phyloP scores from a whole-genome alignment of 2,888 invertebrate species.

The Bugulina stolonifera region DNA sequence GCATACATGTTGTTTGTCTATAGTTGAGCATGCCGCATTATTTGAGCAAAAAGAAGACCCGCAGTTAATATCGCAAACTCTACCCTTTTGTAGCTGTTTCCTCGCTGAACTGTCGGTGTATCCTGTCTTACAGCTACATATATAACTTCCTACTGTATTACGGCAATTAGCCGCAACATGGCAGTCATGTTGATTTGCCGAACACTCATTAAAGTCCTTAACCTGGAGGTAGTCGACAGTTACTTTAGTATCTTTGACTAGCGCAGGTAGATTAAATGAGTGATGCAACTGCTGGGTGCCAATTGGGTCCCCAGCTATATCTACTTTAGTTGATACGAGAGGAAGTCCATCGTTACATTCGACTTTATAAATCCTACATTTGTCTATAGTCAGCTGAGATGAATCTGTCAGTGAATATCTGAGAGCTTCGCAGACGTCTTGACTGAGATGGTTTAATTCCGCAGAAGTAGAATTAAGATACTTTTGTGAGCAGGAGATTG shows the following conservation, averaged over 20 bases:
- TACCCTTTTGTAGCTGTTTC: neutral
- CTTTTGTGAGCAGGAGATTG: neutral
- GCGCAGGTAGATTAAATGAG: neutral
- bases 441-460: neutral
- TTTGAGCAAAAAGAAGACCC: neutral
- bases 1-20: neutral
- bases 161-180: neutral
- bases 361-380: neutral
- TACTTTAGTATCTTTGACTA: neutral
- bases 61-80: neutral
- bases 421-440: neutral
- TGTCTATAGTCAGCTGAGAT: neutral
- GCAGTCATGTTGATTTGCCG: neutral
- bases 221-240: constrained; percentile 8
- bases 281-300: neutral
- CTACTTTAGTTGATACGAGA: neutral
- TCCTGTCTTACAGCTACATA: neutral
- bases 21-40: neutral
- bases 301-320: neutral
- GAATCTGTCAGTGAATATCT: neutral
- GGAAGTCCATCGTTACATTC: neutral
- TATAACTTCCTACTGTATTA: neutral
- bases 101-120: neutral
- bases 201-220: constrained; percentile 9
- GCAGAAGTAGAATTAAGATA: neutral